Evolutionary conservation across 2,797 vertebrate species (phyloP).

Genomic region (Gouania willdenowi): DNA sequence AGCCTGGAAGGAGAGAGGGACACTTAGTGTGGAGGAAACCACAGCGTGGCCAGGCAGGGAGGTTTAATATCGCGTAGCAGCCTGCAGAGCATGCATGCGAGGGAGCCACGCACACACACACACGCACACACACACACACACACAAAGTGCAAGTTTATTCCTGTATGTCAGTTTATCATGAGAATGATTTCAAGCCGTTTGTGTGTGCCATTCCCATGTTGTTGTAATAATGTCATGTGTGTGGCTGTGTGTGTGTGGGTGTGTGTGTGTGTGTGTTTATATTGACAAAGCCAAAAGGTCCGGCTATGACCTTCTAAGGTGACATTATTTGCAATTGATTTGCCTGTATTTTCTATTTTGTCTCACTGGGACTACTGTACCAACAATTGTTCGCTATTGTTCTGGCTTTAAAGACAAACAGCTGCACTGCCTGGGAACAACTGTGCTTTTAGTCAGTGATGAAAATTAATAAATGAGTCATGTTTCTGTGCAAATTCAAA

Average conservation of each 20-base stretch:
- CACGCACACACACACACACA: slow-evolving; percentile 40
- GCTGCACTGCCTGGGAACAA: slow-evolving; percentile 37
- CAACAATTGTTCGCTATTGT: slow-evolving; percentile 63
- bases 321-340: slow-evolving; percentile 74
- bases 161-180: slow-evolving; percentile 43
- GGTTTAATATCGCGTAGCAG: slow-evolving; percentile 53
- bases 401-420: slow-evolving; percentile 58
- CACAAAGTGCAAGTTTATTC: slow-evolving; percentile 50
- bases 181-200: slow-evolving; percentile 46
- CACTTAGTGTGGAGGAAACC: slow-evolving; percentile 53
- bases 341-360: slow-evolving; percentile 53
- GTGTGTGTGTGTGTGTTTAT: slow-evolving; percentile 41
- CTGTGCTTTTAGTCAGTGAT: slow-evolving; percentile 20
- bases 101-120: too few relatives aligned
- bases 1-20: slow-evolving; percentile 62
- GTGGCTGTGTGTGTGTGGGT: slow-evolving; percentile 24
- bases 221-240: too few relatives aligned
- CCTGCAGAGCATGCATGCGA: slow-evolving; percentile 57
- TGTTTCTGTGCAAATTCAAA: slow-evolving; percentile 4
- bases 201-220: slow-evolving; percentile 20
- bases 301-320: slow-evolving; percentile 73
- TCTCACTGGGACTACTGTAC: slow-evolving; percentile 51
- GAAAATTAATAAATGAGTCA: slow-evolving; percentile 25
- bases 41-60: slow-evolving; percentile 57
- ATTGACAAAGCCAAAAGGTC: slow-evolving; percentile 71